Evolutionary conservation across 2,113 vertebrate genomes (phyloP).

Genomic region (Eurypyga helias): DNA sequence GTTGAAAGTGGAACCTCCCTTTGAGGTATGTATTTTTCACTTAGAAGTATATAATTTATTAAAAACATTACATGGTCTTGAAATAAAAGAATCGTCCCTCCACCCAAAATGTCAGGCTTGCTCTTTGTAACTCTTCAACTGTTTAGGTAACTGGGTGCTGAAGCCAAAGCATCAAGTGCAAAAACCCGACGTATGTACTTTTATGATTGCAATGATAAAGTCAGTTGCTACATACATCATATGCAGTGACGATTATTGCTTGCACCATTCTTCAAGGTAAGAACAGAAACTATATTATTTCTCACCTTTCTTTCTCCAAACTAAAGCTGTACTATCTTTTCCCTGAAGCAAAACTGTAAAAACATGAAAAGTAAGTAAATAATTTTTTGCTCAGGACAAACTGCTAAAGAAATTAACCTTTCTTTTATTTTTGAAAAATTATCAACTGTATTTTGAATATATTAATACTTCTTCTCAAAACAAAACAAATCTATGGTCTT

Average conservation of each 20-base stretch:
- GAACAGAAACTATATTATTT: background rate
- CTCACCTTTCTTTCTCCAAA: background rate
- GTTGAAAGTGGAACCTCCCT: background rate
- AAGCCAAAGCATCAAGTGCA: background rate
- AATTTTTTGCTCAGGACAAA: background rate
- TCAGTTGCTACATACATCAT: background rate
- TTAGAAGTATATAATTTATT: background rate
- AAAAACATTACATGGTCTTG: background rate
- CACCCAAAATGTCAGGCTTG: background rate
- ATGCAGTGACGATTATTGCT: background rate
- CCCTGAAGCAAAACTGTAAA: background rate
- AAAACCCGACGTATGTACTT: background rate
- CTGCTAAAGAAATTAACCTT: background rate
- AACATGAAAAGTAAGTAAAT: background rate
- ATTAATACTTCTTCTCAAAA: background rate
- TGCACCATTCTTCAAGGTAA: background rate
- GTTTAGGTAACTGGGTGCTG: background rate
- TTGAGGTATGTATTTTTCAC: background rate
- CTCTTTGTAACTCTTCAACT: background rate
- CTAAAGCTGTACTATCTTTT: background rate
- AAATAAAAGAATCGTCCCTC: background rate
- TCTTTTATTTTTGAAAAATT: background rate
- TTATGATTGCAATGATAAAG: background rate
- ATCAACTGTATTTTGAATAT: background rate
- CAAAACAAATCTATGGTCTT: background rate